Evolutionary conservation across 2,113 vertebrate species (phyloP), one percentile per base, ranked within the genome.

Genomic region (Aythya baeri): DNA sequence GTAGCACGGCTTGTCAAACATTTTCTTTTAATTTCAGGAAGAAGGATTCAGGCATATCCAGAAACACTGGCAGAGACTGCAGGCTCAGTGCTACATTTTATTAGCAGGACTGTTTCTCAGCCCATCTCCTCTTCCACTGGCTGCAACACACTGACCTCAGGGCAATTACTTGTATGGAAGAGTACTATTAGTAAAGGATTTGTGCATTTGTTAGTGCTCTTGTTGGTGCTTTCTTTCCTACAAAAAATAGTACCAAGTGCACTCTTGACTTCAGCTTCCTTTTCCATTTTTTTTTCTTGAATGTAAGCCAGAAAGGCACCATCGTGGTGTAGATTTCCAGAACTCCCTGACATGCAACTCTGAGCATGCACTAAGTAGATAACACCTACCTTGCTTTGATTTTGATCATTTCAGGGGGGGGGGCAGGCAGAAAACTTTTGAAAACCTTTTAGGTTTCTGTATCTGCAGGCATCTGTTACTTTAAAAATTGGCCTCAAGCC

Each of bases 11-110:
- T 92, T 75, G 23, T 81, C 63, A 77, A 93, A 70, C 21, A 38
- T 86, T 89, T 89, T 50, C 17, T 80, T 89, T 77, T 75, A 26
- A 75, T 94, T 94, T 93, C 55, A 75, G 23, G 43, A 31, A 80
- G 87, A 49, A 91, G 46, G 72, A 78, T 74, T 96, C 57, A 63
- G 38, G 38, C 54, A 55, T 36, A 79, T 84, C 74, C 77, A 85
- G 86, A 82, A 95, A 92, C 11, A 49, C 0, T 49, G 54, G 62
- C 29, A 88, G 72, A 86, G 61, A 58, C 5, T 7, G 57, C 79
- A 93, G 80, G 80, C 76, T 63, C 34, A 38, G 31, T 43, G 43
- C 54, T 65, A 36, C 15, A 27, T 55, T 41, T 66, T 27, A 66
- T 27, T 11, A 54, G 43, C 34, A 27, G 46, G 22, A 66, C 36